phyloP scores from a whole-genome alignment of 1,140 invertebrate species.

The Euwallacea similis region DNA sequence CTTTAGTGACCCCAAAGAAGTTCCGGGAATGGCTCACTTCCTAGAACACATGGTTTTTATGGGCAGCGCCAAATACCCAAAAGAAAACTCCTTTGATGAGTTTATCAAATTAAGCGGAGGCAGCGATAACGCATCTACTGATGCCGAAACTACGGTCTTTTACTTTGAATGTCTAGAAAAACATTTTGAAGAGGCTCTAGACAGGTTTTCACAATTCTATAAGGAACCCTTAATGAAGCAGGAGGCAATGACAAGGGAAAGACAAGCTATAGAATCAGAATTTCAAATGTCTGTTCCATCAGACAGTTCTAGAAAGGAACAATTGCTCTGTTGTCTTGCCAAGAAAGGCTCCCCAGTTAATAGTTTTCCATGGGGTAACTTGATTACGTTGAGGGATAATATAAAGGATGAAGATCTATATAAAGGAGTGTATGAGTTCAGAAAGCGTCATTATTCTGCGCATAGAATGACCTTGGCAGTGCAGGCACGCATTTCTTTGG shows the following conservation, averaged over 20 bases:
- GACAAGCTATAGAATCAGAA: conserved; percentile 91
- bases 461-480: conserved; percentile 87
- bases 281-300: conserved; percentile 73
- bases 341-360: conserved; percentile 70
- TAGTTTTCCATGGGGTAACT: conserved; percentile 86
- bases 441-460: conserved; percentile 81
- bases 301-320: conserved; percentile 70
- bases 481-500: conserved; percentile 77
- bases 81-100: conserved; percentile 84
- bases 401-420: conserved; percentile 67
- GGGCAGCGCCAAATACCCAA: conserved; percentile 84
- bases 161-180: conserved; percentile 86
- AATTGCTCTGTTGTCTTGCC: conserved; percentile 71
- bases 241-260: conserved; percentile 84
- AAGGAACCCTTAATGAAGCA: conserved; percentile 83
- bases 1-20: conserved; percentile 71
- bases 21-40: conserved; percentile 91
- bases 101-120: conserved; percentile 79
- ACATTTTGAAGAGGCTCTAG: conserved; percentile 71
- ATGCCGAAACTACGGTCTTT: conserved; percentile 82
- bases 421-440: conserved; percentile 73
- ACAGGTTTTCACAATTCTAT: conserved; percentile 91
- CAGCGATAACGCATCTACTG: conserved; percentile 79
- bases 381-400: conserved; percentile 72
- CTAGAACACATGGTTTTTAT: conserved; percentile 97